Evolutionary conservation across 1,140 invertebrate species (phyloP).

Genomic region (Delia radicum): DNA sequence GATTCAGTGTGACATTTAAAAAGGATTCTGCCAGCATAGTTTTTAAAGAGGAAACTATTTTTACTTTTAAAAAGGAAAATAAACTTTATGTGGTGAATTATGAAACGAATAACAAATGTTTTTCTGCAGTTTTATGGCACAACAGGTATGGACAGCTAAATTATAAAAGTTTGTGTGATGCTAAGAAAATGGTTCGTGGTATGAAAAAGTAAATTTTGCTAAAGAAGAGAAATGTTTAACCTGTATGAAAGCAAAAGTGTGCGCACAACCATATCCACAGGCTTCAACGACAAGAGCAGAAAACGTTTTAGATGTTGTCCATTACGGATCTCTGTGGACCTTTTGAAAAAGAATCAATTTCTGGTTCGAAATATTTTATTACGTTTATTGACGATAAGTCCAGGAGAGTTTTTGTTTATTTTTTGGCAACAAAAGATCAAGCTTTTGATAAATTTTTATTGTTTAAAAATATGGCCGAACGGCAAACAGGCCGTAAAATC

Average conservation of each 20-base stretch:
- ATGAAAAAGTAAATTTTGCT: not conserved
- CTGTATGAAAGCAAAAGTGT: not conserved
- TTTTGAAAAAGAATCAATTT: not conserved
- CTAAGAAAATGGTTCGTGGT: not conserved
- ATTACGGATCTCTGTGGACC: not conserved
- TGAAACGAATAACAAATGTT: not conserved
- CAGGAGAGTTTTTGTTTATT: not conserved
- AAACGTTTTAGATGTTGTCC: too few relatives aligned
- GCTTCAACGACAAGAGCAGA: too few relatives aligned
- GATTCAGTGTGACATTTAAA: conserved; percentile 20
- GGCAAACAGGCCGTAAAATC: too few relatives aligned
- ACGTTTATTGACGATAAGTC: not conserved
- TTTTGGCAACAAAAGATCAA: not conserved
- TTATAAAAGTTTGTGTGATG: conserved; percentile 3
- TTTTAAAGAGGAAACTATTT: not conserved
- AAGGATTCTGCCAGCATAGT: conserved; percentile 12
- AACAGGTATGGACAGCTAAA: conserved; percentile 28
- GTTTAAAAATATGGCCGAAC: too few relatives aligned
- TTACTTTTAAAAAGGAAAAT: conserved; percentile 17
- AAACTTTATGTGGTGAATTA: conserved; percentile 22
- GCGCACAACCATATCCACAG: not conserved
- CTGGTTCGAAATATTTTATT: not conserved
- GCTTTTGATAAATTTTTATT: not conserved
- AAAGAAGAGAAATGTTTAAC: not conserved
- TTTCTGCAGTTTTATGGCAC: conserved; percentile 20